These are phyloP conservation scores for Sphaerophoria rueppellii DNA, from an alignment of 2,888 invertebrate species.

Conservation along the genomic window DNA sequence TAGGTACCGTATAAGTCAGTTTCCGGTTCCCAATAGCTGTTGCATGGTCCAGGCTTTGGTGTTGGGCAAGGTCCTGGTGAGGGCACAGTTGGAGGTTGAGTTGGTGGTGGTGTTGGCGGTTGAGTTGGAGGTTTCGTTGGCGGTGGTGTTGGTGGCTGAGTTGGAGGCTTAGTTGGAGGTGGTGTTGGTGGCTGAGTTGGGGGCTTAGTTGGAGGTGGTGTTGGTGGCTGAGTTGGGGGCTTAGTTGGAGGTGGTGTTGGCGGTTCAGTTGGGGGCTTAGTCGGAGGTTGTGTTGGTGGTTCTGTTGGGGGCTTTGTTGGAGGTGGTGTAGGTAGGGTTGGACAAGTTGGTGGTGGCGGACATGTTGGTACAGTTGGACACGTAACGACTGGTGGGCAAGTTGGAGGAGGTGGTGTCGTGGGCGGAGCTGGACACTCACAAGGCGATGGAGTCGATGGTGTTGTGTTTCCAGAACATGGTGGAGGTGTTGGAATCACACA, in stretches of 20 bases:
- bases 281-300: conserved; percentile 25
- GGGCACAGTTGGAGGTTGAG: conserved; percentile 5
- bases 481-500: conserved; percentile 47
- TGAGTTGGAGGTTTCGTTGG: conserved; percentile 6
- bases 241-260: neutral
- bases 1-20: too few species aligned
- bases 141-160: neutral
- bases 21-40: too few species aligned
- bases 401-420: too few species aligned
- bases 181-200: neutral
- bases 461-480: conserved; percentile 5
- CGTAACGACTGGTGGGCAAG: too few species aligned
- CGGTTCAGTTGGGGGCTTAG: neutral
- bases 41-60: neutral
- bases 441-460: too few species aligned
- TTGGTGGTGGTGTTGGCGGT: conserved; percentile 5
- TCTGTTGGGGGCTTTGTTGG: conserved; percentile 30
- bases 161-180: neutral
- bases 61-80: neutral
- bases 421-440: too few species aligned
- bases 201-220: neutral
- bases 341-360: too few species aligned
- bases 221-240: neutral
- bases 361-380: too few species aligned
- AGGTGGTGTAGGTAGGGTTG: too few species aligned